Conservation (phyloP, 1,140 invertebrate species). For the Glossosoma conforme region DNA sequence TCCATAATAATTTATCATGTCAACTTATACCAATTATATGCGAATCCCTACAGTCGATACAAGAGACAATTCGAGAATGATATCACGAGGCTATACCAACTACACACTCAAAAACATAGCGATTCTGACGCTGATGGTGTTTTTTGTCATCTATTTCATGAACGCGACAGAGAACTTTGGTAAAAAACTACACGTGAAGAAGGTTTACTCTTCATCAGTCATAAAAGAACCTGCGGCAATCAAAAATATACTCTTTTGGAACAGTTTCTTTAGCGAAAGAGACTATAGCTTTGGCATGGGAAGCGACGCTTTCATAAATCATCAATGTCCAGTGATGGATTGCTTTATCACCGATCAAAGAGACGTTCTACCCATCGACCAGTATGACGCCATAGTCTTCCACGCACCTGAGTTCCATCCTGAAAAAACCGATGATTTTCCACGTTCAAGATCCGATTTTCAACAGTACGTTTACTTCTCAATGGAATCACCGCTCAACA, state of each 20-base stretch:
- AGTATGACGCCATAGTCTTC: slow-evolving; percentile 42
- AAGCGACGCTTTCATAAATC: slow-evolving; percentile 9
- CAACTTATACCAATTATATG: too few species aligned
- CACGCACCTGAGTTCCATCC: slow-evolving; percentile 36
- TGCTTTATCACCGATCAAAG: slow-evolving; percentile 22
- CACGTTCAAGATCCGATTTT: neutral
- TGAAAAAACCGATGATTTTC: slow-evolving; percentile 14
- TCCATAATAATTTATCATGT: too few species aligned
- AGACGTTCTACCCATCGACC: slow-evolving; percentile 24
- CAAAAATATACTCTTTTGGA: slow-evolving; percentile 24
- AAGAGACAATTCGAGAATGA: too few species aligned
- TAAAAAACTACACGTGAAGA: too few species aligned
- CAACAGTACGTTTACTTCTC: slow-evolving; percentile 18
- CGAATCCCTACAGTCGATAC: too few species aligned
- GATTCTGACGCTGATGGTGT: too few species aligned
- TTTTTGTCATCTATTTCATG: too few species aligned
- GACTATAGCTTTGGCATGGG: slow-evolving; percentile 21
- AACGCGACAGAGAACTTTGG: too few species aligned
- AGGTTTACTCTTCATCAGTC: too few species aligned
- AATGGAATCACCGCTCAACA: slow-evolving; percentile 34
- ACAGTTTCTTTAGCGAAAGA: slow-evolving; percentile 13
- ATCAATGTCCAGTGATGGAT: slow-evolving; percentile 15
- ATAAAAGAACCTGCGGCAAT: too few species aligned
- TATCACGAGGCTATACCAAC: too few species aligned
- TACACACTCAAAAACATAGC: too few species aligned